Evolutionary conservation across 2,113 vertebrate species (phyloP), one percentile per base, ranked within the genome.

Genomic region (Rhinolophus sinicus): DNA sequence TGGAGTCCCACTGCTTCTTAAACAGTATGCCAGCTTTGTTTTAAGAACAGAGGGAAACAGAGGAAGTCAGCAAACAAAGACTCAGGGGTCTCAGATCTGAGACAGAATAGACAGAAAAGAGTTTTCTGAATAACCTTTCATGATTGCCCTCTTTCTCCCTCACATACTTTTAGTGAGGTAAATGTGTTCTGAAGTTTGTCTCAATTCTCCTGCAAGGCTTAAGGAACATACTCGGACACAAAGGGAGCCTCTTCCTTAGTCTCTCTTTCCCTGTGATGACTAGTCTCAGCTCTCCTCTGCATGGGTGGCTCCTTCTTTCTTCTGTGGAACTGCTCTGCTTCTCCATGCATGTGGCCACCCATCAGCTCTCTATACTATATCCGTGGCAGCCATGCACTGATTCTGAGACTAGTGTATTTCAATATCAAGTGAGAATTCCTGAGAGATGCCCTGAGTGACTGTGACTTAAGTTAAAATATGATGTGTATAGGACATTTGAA

Each of bases 61-160:
- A 67, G 40, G 70, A 87, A 83, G 88, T 95, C 50, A 47, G 62
- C 18, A 84, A 96, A 83, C 35, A 87, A 18, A 10, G 64, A 90
- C 40, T 92, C 26, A 26, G 7, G 24, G 22, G 14, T 56, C 88
- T 94, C 24, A 52, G 30, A 26, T 77, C 8, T 90, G 52, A 50
- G 73, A 60, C 70, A 95, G 11, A 76, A 19, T 11, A 90, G 54
- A 85, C 6, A 87, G 93, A 62, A 96, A 88, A 58, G 26, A 87
- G 11, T n/a, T 35, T 81, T 94, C 44, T 65, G 86, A 96, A 84
- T 78, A 65, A 92, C 5, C 38, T 80, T 92, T 73, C 21, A 28
- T n/a, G 14, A 56, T 56, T 54, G 19, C 14, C 3, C 1, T 88
- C 21, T 67, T 52, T 78, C 19, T 94, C 50, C 28, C n/a, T 70